Evolutionary conservation across 1,140 invertebrate species (phyloP).

Genomic region (Drosophila triauraria): DNA sequence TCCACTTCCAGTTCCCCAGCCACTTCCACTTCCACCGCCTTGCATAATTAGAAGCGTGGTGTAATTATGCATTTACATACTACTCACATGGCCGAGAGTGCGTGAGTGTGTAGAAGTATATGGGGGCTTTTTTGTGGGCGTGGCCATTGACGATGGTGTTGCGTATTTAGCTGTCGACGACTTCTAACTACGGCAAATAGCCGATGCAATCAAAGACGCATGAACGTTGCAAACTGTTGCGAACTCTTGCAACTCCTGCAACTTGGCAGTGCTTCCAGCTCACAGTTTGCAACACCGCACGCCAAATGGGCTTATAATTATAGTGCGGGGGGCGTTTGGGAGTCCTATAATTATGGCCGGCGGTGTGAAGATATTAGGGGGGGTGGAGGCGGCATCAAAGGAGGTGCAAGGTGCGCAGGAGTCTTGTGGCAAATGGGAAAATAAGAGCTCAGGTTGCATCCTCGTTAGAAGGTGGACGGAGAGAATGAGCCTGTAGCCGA

Average conservation of each 20-base stretch:
- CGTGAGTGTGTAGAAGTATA: slow-evolving; percentile 22
- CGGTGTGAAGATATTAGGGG: slow-evolving; percentile 38
- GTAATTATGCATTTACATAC: slow-evolving; percentile 58
- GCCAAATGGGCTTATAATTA: slow-evolving; percentile 69
- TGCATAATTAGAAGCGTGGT: slow-evolving; percentile 79
- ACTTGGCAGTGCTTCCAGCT: not conserved
- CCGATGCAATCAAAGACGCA: slow-evolving; percentile 54
- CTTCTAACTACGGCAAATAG: slow-evolving; percentile 26
- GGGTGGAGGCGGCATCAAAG: not conserved
- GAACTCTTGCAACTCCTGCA: slow-evolving; percentile 14
- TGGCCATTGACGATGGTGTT: slow-evolving; percentile 44
- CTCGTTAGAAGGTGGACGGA: slow-evolving; percentile 16
- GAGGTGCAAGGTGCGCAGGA: slow-evolving; percentile 8
- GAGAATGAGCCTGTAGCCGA: slow-evolving; percentile 6
- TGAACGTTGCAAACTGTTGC: slow-evolving; percentile 56
- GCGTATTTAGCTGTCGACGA: slow-evolving; percentile 54
- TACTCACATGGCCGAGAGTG: slow-evolving; percentile 17
- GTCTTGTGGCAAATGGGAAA: slow-evolving; percentile 45
- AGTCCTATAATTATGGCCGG: slow-evolving; percentile 56
- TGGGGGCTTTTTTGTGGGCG: slow-evolving; percentile 58
- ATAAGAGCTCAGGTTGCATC: slow-evolving; percentile 48
- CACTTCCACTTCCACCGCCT: slow-evolving; percentile 8
- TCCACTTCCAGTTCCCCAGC: not conserved
- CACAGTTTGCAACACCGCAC: slow-evolving; percentile 17
- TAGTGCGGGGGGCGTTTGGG: slow-evolving; percentile 2